A percentile compares a stretch with the other conserved stretches of the same genome.
phyloP scores from a whole-genome alignment of 2,888 invertebrate species.

The Hoplodrina ambigua region DNA sequence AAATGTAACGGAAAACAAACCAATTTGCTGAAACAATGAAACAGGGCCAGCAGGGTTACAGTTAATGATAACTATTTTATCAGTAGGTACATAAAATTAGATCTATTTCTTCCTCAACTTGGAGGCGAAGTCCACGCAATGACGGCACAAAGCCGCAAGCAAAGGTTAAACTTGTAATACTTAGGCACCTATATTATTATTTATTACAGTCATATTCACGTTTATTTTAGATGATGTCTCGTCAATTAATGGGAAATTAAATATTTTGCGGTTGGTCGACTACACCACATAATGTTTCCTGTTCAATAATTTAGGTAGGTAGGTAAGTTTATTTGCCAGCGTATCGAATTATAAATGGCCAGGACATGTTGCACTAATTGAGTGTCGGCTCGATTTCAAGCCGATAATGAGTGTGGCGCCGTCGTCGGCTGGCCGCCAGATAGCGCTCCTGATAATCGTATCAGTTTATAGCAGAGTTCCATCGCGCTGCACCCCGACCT shows the following conservation, averaged over 20 bases:
- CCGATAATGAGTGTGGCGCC: slow-evolving; percentile 77
- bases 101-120: slow-evolving; percentile 12
- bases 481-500: slow-evolving; percentile 58
- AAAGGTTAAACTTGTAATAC: slow-evolving; percentile 30
- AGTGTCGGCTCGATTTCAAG: slow-evolving; percentile 73
- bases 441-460: slow-evolving; percentile 77
- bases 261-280: slow-evolving; percentile 36
- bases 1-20: slow-evolving; percentile 9
- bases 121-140: slow-evolving; percentile 17
- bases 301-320: slow-evolving; percentile 44
- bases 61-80: slow-evolving; percentile 5
- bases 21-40: slow-evolving; percentile 18
- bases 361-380: slow-evolving; percentile 72
- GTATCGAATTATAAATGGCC: slow-evolving; percentile 65
- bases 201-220: slow-evolving; percentile 36
- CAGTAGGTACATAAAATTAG: slow-evolving; percentile 1
- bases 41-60: slow-evolving; percentile 6
- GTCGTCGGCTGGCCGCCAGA: slow-evolving; percentile 67
- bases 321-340: slow-evolving; percentile 37
- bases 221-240: slow-evolving; percentile 39
- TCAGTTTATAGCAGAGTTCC: slow-evolving; percentile 62
- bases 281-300: slow-evolving; percentile 37
- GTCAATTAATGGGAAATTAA: slow-evolving; percentile 20
- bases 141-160: slow-evolving; percentile 32
- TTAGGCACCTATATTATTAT: slow-evolving; percentile 4